Percentiles rank a stretch among this genome's conserved stretches.
Evolutionary conservation across 2,888 invertebrate genomes (phyloP).

Genomic region (Drosophila macrospina): DNA sequence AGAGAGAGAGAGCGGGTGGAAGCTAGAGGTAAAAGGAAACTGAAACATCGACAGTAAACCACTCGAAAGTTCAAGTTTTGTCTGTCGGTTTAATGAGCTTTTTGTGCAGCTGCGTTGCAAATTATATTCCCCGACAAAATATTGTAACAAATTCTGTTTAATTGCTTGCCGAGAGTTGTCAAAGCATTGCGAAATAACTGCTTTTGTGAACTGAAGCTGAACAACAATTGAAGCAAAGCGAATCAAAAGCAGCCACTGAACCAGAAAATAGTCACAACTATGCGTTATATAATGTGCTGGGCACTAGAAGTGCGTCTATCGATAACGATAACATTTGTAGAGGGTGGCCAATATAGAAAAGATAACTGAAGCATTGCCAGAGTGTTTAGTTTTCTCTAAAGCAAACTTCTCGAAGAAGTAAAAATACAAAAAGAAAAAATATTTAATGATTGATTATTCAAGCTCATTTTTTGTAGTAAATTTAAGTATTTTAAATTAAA

Average conservation of each 20-base stretch:
- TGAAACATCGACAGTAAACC: constrained; percentile 9
- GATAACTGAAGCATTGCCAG: no score
- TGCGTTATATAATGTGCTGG: background rate
- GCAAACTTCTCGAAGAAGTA: no score
- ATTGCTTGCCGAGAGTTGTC: constrained; percentile 16
- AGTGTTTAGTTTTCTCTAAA: no score
- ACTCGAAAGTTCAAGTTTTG: constrained; percentile 36
- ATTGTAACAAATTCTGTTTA: constrained; percentile 24
- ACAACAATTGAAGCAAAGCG: background rate
- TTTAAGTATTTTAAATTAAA: no score
- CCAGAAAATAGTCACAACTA: background rate
- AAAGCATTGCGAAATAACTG: constrained; percentile 1
- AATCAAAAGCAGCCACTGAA: background rate
- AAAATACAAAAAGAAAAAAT: no score
- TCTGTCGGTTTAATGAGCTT: constrained; percentile 57
- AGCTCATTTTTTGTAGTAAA: no score
- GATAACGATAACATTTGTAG: background rate
- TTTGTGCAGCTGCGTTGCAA: constrained; percentile 47
- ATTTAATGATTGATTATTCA: no score
- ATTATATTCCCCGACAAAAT: constrained; percentile 19
- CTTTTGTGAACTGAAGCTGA: constrained; percentile 2
- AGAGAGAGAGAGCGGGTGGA: background rate
- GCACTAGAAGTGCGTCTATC: background rate
- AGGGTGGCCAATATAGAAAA: background rate
- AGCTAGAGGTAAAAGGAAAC: constrained; percentile 1